Base-by-base conservation (phyloP, 1,140 invertebrate species). In the Lasioglossum albipes region DNA sequence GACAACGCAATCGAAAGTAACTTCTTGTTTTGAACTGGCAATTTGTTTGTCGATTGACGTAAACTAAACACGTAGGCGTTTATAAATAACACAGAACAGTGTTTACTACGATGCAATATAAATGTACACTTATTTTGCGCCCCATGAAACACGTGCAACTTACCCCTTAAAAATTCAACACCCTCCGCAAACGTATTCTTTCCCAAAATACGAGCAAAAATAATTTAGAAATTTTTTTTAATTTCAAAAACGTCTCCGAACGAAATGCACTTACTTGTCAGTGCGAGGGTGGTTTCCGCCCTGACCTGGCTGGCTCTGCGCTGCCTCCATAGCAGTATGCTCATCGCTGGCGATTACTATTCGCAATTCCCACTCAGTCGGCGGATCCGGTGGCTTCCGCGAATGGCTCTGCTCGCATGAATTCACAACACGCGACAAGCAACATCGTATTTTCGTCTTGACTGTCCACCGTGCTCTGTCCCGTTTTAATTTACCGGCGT, bases 321-420 rank as follows among this genome's bases (percentile, higher is more conserved):
- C 70, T 91, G 90, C 59, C 89, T 86, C 91, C 89, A 91, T 73
- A 91, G 64, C 18, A 91, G 65, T 36, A 92, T 87, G 69, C 89
- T 91, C 90, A 91, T 91, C 70, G 31, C 71, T 42, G 16, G 2
- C 2, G 22, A 10, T 10, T 61, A 20, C 9, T 20, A 9, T 9
- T n/a, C 41, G 52, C 1, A n/a, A 12, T 12, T 62, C n/a, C 6
- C 2, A 7, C 20, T n/a, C 20, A n/a, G 20, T 7, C 18, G 20
- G 7, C 20, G 7, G 20, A 7, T 9, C 18, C 57, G 18, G 0
- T 9, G 18, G 18, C 22, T 57, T 36, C 18, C 62, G 4, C 16
- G 31, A 20, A 75, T 7, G 9, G 20, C n/a, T 9, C 16, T 13
- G 7, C 6, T 2, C 1, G 61, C 6, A 10, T 13, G 9, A 49